Percentiles rank a stretch among this genome's conserved stretches.
These are phyloP conservation scores for Phortica variegata DNA, from an alignment of 1,140 invertebrate species.

Conservation along the genomic window DNA sequence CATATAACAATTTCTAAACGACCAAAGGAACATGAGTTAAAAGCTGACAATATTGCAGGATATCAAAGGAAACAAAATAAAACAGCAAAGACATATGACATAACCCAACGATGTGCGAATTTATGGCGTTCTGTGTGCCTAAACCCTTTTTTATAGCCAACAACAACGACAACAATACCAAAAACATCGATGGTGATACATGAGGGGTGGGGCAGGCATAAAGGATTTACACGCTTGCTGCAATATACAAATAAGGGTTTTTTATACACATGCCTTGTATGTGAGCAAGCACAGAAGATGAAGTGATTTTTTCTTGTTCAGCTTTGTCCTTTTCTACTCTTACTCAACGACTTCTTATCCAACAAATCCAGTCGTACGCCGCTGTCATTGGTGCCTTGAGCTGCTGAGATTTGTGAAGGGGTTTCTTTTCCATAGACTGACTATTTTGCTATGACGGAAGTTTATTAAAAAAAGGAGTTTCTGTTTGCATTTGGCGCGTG, in stretches of 20 bases:
- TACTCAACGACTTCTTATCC: constrained; percentile 43
- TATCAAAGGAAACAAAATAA: background rate
- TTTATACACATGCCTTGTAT: no score
- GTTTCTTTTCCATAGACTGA: no score
- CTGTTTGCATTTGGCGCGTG: constrained; percentile 49
- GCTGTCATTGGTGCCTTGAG: constrained; percentile 17
- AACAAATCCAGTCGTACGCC: constrained; percentile 34
- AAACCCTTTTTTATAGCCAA: constrained; percentile 37
- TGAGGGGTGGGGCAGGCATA: constrained; percentile 18
- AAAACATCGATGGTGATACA: constrained; percentile 2
- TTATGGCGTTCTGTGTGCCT: constrained; percentile 27
- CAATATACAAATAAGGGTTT: constrained; percentile 51
- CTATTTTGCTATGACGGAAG: constrained; percentile 36
- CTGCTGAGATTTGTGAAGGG: constrained; percentile 8
- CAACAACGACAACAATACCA: background rate
- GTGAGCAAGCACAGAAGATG: no score
- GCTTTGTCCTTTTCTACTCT: no score
- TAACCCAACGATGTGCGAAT: constrained; percentile 44
- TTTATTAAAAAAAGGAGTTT: constrained; percentile 52
- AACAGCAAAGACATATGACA: constrained; percentile 33
- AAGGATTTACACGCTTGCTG: constrained; percentile 51
- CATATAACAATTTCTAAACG: no score
- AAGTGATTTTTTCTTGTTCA: no score
- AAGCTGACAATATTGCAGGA: no score
- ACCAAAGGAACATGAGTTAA: no score